Evolutionary conservation across 1,140 invertebrate species (phyloP), one percentile per base, ranked within the genome.

Genomic region (Zaprionus tsacasi): DNA sequence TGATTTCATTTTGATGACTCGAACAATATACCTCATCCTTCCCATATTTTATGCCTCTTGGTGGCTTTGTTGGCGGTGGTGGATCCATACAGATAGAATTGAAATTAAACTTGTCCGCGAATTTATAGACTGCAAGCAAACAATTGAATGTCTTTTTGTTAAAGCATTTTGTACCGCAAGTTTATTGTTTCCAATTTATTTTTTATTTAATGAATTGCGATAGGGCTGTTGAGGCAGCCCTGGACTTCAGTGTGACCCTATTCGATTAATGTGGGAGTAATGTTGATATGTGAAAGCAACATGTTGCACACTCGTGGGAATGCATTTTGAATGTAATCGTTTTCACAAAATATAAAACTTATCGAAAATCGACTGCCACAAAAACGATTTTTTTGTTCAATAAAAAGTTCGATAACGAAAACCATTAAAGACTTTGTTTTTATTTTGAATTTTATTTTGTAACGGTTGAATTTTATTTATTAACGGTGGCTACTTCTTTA

Each of bases 11-110:
- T 70, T 59, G 17, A 36, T 21, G 43, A 55, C 21, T 78, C 78
- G 55, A 65, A 33, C 45, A 70, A 71, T 79, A 94, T 94, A 96
- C 96, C 81, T 96, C 96, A 94, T 97, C 96, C 93, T 96, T 96
- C 17, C 95, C 94, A 81, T 96, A 95, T 94, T 97, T 97, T 48
- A 97, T 95, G 15, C 96, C 96, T 81, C 96, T 93, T 2, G 96
- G 96, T 87, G 96, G 96, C 93, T 97, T 97, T 40, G 96, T 95
- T 35, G 96, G 96, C 65, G 96, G 96, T 52, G 85, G 85, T 13
- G 78, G 66, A 58, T 89, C 85, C 85, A 89, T 89, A 58, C 61
- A 74, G 60, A 79, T 59, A 52, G 27, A 12, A 5, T 85, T 80
- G 17, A 80, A 68, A n/a, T 45, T 13, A 50, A 74, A 65, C 30